These are phyloP conservation scores for Leucophenga montana DNA, from an alignment of 2,888 invertebrate genomes.

Conservation along the genomic window DNA sequence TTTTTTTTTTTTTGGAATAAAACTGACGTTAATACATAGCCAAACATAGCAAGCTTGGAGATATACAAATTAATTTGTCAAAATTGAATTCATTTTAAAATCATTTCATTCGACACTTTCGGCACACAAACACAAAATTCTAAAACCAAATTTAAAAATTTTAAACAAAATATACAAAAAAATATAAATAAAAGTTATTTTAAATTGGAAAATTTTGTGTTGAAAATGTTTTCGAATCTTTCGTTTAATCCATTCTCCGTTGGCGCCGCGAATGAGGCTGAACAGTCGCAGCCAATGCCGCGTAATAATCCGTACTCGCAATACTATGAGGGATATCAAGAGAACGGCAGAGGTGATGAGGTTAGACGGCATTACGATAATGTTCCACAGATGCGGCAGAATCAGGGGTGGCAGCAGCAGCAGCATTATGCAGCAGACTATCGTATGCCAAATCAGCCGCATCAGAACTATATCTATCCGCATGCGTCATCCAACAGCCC, in stretches of 20 bases:
- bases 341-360: no score
- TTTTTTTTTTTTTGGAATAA: no score
- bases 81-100: no score
- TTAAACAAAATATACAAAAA: no score
- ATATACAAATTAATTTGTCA: background rate
- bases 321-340: background rate
- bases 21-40: no score
- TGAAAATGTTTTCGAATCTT: slow-evolving; percentile 4
- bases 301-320: background rate
- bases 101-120: no score
- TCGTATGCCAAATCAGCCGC: background rate
- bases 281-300: background rate
- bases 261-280: background rate
- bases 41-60: background rate
- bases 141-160: no score
- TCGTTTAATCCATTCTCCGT: slow-evolving; percentile 1
- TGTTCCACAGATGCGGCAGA: background rate
- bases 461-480: background rate
- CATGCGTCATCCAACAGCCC: background rate
- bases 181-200: no score
- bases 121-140: no score
- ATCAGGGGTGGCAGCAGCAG: background rate
- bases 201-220: no score
- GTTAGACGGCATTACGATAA: no score
- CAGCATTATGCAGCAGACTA: no score